Conservation (phyloP, 2,797 vertebrate species). For the Austrolebias charrua region DNA sequence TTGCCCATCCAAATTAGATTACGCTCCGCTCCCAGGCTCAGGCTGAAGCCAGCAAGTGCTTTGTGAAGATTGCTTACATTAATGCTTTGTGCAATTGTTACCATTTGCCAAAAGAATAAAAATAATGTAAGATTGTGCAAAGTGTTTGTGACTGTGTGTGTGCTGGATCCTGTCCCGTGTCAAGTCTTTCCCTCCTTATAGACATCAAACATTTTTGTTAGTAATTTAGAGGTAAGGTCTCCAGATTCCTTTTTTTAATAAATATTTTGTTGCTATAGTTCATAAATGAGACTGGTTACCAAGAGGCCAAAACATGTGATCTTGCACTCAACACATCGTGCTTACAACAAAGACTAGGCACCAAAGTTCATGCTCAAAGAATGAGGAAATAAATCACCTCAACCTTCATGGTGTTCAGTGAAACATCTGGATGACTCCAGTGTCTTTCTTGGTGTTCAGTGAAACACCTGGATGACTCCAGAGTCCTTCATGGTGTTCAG, state of each 20-base stretch:
- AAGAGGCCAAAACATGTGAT: constrained; percentile 56
- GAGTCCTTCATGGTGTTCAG: constrained; percentile 60
- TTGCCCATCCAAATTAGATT: constrained; percentile 86
- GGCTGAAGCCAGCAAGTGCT: constrained; percentile 80
- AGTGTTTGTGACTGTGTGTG: constrained; percentile 25
- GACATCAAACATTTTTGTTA: constrained; percentile 68
- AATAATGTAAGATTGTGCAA: constrained; percentile 68
- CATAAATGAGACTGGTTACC: constrained; percentile 59
- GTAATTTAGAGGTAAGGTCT: constrained; percentile 70
- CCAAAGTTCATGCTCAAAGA: neutral
- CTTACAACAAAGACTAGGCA: constrained; percentile 53
- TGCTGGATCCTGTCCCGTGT: constrained; percentile 54
- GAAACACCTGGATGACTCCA: constrained; percentile 3
- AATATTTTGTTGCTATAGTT: constrained; percentile 63
- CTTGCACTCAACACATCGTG: constrained; percentile 60
- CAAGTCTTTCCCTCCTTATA: constrained; percentile 56
- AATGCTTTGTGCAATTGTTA: constrained; percentile 79
- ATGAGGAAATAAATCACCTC: constrained; percentile 59
- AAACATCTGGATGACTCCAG: constrained; percentile 11
- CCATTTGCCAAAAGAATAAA: constrained; percentile 74
- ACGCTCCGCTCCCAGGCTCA: constrained; percentile 77
- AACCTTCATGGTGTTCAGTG: constrained; percentile 50
- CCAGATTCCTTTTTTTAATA: constrained; percentile 57
- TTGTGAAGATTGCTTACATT: constrained; percentile 82
- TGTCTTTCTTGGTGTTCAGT: constrained; percentile 59